phyloP scores from a whole-genome alignment of 2,888 invertebrate species.

The Tiliacea citrago region DNA sequence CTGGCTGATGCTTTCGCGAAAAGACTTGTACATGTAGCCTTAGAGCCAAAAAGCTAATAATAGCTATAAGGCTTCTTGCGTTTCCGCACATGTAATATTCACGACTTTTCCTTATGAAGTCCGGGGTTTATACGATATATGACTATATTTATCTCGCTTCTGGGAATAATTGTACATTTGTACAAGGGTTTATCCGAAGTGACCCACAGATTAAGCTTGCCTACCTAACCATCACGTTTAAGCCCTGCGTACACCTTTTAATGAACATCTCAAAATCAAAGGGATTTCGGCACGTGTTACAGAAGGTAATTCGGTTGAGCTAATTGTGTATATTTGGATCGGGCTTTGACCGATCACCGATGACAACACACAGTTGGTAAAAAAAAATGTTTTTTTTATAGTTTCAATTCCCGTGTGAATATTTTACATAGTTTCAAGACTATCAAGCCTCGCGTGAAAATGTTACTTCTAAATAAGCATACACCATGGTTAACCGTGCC shows the following conservation, averaged over 20 bases:
- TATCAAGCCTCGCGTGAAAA: neutral
- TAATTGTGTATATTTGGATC: neutral
- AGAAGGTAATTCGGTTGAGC: too few relatives aligned
- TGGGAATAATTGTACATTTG: slow-evolving; percentile 14
- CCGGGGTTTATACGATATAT: slow-evolving; percentile 16
- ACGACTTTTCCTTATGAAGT: slow-evolving; percentile 46
- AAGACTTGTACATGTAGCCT: slow-evolving; percentile 9
- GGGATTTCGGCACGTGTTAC: neutral
- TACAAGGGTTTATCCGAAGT: slow-evolving; percentile 36
- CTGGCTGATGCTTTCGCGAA: slow-evolving; percentile 34
- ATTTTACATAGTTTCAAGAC: neutral
- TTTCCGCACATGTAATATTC: slow-evolving; percentile 45
- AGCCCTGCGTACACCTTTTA: slow-evolving; percentile 18
- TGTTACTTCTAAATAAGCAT: too few relatives aligned
- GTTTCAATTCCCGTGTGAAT: too few relatives aligned
- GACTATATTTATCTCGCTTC: slow-evolving; percentile 21
- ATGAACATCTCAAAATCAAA: slow-evolving; percentile 6
- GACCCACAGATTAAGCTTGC: slow-evolving; percentile 50
- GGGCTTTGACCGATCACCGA: too few relatives aligned
- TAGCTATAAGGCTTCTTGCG: slow-evolving; percentile 32
- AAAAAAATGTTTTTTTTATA: neutral
- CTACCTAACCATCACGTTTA: slow-evolving; percentile 30
- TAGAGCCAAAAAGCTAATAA: slow-evolving; percentile 5
- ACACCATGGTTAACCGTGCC: neutral
- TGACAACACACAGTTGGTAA: neutral